Evolutionary conservation across 1,140 invertebrate genomes (phyloP), one percentile per base, ranked within the genome.

Genomic region (Zaprionus ornatus): DNA sequence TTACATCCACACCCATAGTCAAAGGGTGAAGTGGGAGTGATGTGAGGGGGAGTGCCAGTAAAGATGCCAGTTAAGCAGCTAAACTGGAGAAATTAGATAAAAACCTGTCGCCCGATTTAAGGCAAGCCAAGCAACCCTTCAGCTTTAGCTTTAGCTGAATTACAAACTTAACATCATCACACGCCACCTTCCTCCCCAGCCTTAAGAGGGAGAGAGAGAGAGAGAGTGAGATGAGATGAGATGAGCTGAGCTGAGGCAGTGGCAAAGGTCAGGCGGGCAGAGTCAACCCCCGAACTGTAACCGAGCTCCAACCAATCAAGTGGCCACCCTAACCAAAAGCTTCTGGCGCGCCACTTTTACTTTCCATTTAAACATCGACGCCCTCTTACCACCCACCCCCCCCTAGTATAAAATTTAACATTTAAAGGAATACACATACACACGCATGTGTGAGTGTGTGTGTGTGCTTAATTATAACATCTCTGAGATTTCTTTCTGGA

Each of bases 51-150:
- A 63, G 56, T 32, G 12, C 21, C 56, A 54, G 23, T 10, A 29
- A 67, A 67, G 54, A 55, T 62, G 32, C 9, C 29, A 71, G 52
- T 50, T 61, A 70, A 78, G 74, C 74, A 79, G 73, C 55, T 65
- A 64, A 84, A 90, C 85, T 77, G 85, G 85, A 90, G 85, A 90
- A 90, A 90, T 90, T 90, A 90, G 85, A 90, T 90, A 82, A 90
- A 90, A 75, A 88, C 85, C 78, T 77, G 79, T 90, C 75, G 78
- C 56, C 40, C 52, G 59, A 25, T 19, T 42, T 27, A 27, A 27
- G 25, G 25, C 25, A 27, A 6, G 25, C 5, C 5, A 52, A 50
- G 50, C 63, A 50, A 77, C 74, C 71, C 68, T 65, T 42, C 67
- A 62, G 61, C 50, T 19, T 81, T 40, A 37, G n/a, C 40, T 9